These are phyloP conservation scores for Coryphaenoides rupestris DNA, from an alignment of 2,113 vertebrate genomes.

Conservation along the genomic window DNA sequence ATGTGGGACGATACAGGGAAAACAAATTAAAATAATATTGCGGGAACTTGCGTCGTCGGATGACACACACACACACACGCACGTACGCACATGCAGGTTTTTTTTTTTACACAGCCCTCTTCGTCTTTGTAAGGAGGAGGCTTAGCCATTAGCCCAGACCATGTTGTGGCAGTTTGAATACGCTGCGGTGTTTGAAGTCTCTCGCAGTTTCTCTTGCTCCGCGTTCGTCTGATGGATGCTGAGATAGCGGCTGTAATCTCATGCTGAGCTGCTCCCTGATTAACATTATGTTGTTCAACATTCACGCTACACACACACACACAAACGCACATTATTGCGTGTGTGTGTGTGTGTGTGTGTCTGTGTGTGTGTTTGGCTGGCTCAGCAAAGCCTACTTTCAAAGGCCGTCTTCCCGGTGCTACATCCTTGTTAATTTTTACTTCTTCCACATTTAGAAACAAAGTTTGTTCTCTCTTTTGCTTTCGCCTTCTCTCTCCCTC, in stretches of 20 bases:
- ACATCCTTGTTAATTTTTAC: constrained; percentile 33
- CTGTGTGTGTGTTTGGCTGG: constrained; percentile 30
- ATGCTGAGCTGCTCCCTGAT: constrained; percentile 28
- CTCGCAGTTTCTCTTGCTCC: constrained; percentile 11
- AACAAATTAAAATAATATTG: background rate
- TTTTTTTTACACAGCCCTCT: background rate
- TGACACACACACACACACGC: background rate
- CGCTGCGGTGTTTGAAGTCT: constrained; percentile 32
- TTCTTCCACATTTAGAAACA: constrained; percentile 35
- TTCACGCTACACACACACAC: constrained; percentile 31
- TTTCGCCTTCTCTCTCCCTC: background rate
- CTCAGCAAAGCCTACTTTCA: constrained; percentile 32
- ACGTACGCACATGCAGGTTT: background rate
- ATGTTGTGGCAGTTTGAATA: constrained; percentile 28
- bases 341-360: constrained; percentile 26
- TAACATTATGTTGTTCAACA: constrained; percentile 41
- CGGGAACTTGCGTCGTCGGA: background rate
- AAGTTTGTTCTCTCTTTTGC: constrained; percentile 36
- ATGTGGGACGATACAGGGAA: background rate
- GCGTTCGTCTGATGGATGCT: constrained; percentile 33
- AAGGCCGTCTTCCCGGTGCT: constrained; percentile 10
- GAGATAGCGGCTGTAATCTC: constrained; percentile 18
- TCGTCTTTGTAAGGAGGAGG: background rate
- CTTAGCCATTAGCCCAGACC: constrained; percentile 15
- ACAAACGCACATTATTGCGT: background rate